Conservation (phyloP, 2,797 vertebrate genomes). For the Sebastolobus altivelis region DNA sequence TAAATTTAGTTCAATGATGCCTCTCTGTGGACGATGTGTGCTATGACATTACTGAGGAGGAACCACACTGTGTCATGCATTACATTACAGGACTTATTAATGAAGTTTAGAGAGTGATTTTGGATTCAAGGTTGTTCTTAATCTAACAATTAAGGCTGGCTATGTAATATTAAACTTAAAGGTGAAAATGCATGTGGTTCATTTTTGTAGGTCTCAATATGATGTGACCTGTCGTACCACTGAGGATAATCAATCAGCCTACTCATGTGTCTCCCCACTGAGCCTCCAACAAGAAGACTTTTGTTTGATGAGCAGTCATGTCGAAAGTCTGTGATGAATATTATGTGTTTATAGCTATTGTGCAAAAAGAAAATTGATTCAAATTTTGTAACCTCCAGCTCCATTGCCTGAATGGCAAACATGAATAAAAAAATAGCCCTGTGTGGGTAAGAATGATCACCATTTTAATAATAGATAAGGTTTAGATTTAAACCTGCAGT, state of each 20-base stretch:
- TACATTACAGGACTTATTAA: not conserved
- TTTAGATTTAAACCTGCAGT: not conserved
- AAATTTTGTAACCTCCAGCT: not conserved
- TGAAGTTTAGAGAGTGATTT: not conserved
- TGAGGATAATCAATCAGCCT: not conserved
- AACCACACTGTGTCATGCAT: not conserved
- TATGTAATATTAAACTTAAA: not conserved
- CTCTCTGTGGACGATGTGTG: constrained; percentile 73
- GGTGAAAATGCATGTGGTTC: not conserved
- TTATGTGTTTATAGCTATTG: not conserved
- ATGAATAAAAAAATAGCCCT: not conserved
- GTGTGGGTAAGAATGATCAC: not conserved
- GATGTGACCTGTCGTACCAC: not conserved
- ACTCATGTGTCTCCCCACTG: not conserved
- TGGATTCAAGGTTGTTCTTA: not conserved
- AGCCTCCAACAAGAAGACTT: not conserved
- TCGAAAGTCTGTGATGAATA: not conserved
- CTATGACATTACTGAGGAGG: constrained; percentile 56
- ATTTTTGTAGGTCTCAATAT: not conserved
- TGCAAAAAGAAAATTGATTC: not conserved
- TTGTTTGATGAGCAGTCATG: not conserved
- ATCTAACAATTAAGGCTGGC: not conserved
- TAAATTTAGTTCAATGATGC: constrained; percentile 55
- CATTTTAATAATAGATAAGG: not conserved
- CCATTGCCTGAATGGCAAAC: not conserved